phyloP scores from a whole-genome alignment of 2,888 invertebrate species.

The Tineola bisselliella region DNA sequence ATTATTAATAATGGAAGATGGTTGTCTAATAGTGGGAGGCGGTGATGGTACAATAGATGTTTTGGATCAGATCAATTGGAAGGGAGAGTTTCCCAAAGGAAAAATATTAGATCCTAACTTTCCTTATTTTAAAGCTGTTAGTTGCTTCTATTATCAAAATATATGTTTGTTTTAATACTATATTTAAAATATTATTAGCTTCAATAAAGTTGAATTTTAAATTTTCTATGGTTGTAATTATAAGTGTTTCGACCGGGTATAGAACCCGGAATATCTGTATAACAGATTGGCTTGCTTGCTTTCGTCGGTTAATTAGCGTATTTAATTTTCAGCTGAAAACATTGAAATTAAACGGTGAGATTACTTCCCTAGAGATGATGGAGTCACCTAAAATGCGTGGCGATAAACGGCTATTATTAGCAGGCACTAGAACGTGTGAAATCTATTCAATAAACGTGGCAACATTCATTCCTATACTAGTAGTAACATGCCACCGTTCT shows the following conservation, averaged over 20 bases:
- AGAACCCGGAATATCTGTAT: too few relatives aligned
- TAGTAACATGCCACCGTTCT: conserved; percentile 84
- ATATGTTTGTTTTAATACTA: background rate
- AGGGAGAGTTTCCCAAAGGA: conserved; percentile 47
- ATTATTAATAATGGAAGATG: conserved; percentile 69
- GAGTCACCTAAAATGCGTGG: conserved; percentile 33
- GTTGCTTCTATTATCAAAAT: conserved; percentile 21
- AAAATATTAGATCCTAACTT: conserved; percentile 61
- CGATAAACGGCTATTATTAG: conserved; percentile 70
- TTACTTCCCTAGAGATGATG: conserved; percentile 79
- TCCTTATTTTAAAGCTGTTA: conserved; percentile 66
- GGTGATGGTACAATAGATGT: conserved; percentile 86
- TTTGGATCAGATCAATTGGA: conserved; percentile 70
- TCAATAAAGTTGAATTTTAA: too few relatives aligned
- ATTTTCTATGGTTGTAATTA: too few relatives aligned
- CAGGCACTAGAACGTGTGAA: conserved; percentile 82
- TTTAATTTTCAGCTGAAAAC: conserved; percentile 54
- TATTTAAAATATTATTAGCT: too few relatives aligned
- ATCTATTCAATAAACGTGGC: conserved; percentile 79
- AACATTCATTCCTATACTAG: conserved; percentile 73
- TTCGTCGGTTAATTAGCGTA: too few relatives aligned
- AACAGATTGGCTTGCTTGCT: too few relatives aligned
- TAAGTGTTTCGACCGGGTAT: too few relatives aligned
- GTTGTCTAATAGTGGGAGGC: conserved; percentile 78
- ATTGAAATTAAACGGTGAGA: conserved; percentile 70